A percentile compares a stretch with the other conserved stretches of the same genome.
Evolutionary conservation across 2,113 vertebrate species (phyloP).

Genomic region (Oncorhynchus masou): DNA sequence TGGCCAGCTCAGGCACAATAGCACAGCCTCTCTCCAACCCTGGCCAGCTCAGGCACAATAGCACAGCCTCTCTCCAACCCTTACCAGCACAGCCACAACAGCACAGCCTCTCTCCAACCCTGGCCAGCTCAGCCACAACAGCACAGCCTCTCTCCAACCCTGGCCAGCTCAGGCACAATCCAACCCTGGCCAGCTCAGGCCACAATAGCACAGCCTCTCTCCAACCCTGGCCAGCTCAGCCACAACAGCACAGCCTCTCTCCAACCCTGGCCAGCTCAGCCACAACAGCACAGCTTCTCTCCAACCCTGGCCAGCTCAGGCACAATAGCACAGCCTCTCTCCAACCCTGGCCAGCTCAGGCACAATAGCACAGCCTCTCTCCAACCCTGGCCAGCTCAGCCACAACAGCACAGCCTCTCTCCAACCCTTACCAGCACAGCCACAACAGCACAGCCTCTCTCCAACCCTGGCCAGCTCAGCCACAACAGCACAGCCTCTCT

Average conservation of each 20-base stretch:
- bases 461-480: neutral
- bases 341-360: neutral
- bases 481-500: neutral
- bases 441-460: neutral
- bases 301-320: neutral
- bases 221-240: too few species aligned
- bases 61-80: neutral
- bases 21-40: neutral
- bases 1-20: neutral
- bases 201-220: too few species aligned
- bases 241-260: slow-evolving; percentile 10
- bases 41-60: neutral
- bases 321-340: too few species aligned
- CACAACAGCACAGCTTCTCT: slow-evolving; percentile 10
- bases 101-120: neutral
- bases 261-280: neutral
- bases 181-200: too few species aligned
- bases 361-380: neutral
- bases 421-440: neutral
- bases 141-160: too few species aligned
- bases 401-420: too few species aligned
- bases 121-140: neutral
- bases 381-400: too few species aligned
- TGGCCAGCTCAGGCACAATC: too few species aligned
- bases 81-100: neutral